Evolutionary conservation across 2,797 vertebrate species (phyloP), one percentile per base, ranked within the genome.

Genomic region (Schizopygopsis pylzovi): DNA sequence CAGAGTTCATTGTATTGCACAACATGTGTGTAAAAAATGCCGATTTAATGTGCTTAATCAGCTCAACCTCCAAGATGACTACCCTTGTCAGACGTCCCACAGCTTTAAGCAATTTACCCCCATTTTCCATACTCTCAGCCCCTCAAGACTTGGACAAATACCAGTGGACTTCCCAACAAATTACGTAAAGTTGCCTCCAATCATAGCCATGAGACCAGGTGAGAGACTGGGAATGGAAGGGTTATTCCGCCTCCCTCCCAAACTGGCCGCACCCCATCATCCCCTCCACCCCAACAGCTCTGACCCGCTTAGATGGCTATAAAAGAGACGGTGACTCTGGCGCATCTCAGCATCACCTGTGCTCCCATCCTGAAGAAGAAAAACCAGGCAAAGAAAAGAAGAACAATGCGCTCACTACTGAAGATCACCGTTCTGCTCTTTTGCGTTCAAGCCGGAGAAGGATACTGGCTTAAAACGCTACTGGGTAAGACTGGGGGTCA

Each of bases 321-420:
- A 96, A 95, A 96, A 93, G 93, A 93, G 92, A 92, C 92, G 73
- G 93, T 41, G 90, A 91, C 92, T 94, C 84, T 82, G 86, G 90
- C 90, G 78, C 90, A 88, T 92, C 92, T 93, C 88, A 92, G 90
- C 93, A 94, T 94, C 94, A 87, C 90, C 89, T 56, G 71, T 71
- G 41, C 45, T 65, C 87, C 89, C 87, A 84, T 81, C 82, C 73
- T 16, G 52, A 82, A 54, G 78, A 81, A 78, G 63, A 87, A 85
- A 91, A 72, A 63, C 5, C 39, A 72, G 67, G n/a, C 10, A 56
- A 56, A 70, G 63, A 43, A 73, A 8, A 81, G 72, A 86, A 81
- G 75, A 63, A 67, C 90, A 37, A 96, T 96, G 95, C 88, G 77
- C 88, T 90, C 83, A 71, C 79, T 93, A 75, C 73, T 95, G 89